Evolutionary conservation across 2,888 invertebrate species (phyloP).

Genomic region (Prosopocoilus inquinatus): DNA sequence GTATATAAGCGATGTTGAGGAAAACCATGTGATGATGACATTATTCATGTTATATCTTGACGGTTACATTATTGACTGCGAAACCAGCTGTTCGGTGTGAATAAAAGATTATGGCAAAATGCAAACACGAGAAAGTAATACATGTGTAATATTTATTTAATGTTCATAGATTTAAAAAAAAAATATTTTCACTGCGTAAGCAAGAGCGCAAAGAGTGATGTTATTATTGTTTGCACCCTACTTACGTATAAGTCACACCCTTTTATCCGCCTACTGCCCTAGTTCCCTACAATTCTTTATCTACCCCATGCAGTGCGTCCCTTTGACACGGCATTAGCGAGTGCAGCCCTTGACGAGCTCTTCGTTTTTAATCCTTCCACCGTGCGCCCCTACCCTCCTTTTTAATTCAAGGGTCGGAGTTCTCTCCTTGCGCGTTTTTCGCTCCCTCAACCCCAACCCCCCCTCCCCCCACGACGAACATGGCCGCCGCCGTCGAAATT

Average conservation of each 20-base stretch:
- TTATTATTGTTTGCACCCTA: conserved; percentile 7
- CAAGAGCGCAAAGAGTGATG: neutral
- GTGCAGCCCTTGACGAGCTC: conserved; percentile 17
- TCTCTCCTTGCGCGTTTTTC: neutral
- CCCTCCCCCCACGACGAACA: conserved; percentile 6
- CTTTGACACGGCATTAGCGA: conserved; percentile 19
- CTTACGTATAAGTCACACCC: conserved; percentile 8
- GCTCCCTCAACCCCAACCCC: too few species aligned
- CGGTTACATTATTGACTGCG: too few species aligned
- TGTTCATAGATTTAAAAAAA: too few species aligned
- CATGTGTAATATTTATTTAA: too few species aligned
- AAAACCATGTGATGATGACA: too few species aligned
- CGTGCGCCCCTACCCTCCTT: conserved; percentile 7
- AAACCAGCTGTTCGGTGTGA: too few species aligned
- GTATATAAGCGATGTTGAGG: too few species aligned
- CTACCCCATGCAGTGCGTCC: conserved; percentile 25
- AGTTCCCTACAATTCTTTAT: conserved; percentile 34
- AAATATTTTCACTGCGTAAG: neutral
- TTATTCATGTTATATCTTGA: too few species aligned
- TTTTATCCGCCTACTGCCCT: conserved; percentile 36
- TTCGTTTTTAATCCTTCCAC: conserved; percentile 17
- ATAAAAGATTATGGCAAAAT: too few species aligned
- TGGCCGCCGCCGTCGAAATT: conserved; percentile 17
- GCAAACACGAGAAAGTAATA: too few species aligned
- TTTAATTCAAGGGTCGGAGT: conserved; percentile 15